These are phyloP conservation scores for Aphidius colemani DNA, from an alignment of 2,888 invertebrate species.

Conservation along the genomic window DNA sequence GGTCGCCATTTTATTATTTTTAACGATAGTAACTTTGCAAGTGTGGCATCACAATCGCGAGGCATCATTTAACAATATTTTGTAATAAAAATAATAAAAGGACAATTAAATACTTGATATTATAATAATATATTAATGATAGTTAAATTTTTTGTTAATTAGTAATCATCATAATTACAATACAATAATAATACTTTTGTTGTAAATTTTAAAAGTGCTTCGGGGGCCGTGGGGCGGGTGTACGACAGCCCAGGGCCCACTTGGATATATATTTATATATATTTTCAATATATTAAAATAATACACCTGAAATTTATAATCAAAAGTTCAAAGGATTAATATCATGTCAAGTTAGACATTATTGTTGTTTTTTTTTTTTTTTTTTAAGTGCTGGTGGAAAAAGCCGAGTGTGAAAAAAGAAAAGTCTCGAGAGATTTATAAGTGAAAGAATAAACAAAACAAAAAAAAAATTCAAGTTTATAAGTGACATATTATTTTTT, in stretches of 20 bases:
- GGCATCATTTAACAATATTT: conserved; percentile 33
- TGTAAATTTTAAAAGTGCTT: conserved; percentile 40
- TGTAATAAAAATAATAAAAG: not conserved
- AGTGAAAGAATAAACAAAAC: not conserved
- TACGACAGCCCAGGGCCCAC: conserved; percentile 46
- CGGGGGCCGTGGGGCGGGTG: conserved; percentile 45
- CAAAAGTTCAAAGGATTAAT: not conserved
- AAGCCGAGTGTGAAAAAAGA: not conserved
- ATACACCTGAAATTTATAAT: not conserved
- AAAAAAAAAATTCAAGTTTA: too few relatives aligned
- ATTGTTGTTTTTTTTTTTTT: too few relatives aligned
- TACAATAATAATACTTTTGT: too few relatives aligned
- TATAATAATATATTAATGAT: too few relatives aligned
- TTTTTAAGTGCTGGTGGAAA: too few relatives aligned
- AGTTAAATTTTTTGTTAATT: too few relatives aligned
- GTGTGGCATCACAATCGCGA: conserved; percentile 55
- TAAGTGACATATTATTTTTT: too few relatives aligned
- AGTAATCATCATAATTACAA: too few relatives aligned
- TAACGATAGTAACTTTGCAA: conserved; percentile 30
- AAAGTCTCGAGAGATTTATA: conserved; percentile 19
- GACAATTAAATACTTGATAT: too few relatives aligned
- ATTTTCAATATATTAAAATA: not conserved
- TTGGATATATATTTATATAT: conserved; percentile 19
- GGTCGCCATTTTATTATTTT: conserved; percentile 55
- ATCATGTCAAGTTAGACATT: too few relatives aligned